Percentiles rank a stretch among this genome's conserved stretches.
Evolutionary conservation across 2,113 vertebrate genomes (phyloP).

Genomic region (Bothrops jararaca): DNA sequence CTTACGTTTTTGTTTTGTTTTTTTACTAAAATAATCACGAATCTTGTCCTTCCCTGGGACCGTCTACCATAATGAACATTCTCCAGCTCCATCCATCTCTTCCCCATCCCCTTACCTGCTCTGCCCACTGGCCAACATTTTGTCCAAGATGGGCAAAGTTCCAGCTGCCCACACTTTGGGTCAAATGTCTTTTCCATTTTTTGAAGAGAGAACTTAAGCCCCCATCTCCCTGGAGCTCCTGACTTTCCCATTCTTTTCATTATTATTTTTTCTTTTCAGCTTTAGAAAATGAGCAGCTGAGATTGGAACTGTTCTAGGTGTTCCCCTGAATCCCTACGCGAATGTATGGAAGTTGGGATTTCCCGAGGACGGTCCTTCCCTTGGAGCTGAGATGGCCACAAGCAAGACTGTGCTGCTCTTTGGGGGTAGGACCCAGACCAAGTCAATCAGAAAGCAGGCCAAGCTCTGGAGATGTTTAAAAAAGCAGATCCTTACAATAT

Average conservation of each 20-base stretch:
- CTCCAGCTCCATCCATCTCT: neutral
- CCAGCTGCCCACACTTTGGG: slow-evolving; percentile 33
- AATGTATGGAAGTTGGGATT: neutral
- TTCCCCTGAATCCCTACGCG: neutral
- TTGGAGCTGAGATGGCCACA: neutral
- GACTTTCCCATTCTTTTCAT: neutral
- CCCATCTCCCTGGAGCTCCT: slow-evolving; percentile 38
- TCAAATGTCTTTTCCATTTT: neutral
- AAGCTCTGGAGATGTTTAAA: slow-evolving; percentile 47
- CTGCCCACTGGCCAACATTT: slow-evolving; percentile 6
- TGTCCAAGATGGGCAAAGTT: slow-evolving; percentile 27
- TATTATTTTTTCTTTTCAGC: slow-evolving; percentile 18
- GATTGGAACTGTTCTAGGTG: neutral
- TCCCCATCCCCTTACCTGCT: slow-evolving; percentile 45
- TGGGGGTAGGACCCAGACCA: slow-evolving; percentile 51
- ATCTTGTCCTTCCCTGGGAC: neutral
- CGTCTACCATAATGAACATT: slow-evolving; percentile 7
- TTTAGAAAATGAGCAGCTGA: neutral
- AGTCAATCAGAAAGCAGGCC: slow-evolving; percentile 62
- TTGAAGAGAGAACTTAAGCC: slow-evolving; percentile 3
- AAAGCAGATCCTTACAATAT: rapidly evolving
- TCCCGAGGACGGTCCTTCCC: neutral
- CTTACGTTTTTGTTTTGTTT: neutral
- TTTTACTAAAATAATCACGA: neutral
- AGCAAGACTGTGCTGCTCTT: slow-evolving; percentile 44